These are phyloP conservation scores for Berghia stephanieae DNA, from an alignment of 1,140 invertebrate genomes.

Conservation along the genomic window DNA sequence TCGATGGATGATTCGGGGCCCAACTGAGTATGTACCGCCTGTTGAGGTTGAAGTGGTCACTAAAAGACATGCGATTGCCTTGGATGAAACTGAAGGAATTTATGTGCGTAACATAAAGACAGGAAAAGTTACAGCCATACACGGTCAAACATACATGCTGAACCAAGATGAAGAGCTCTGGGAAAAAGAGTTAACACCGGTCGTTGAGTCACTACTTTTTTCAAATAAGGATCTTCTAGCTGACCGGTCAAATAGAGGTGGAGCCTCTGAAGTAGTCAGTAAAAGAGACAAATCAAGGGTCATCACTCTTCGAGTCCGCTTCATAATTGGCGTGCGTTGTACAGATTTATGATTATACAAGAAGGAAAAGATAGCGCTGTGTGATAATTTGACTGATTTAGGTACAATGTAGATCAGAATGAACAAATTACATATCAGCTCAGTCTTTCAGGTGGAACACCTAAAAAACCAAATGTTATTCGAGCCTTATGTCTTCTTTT, in stretches of 20 bases:
- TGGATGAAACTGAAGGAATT: slow-evolving; percentile 69
- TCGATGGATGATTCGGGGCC: slow-evolving; percentile 68
- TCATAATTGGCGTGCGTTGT: too few species aligned
- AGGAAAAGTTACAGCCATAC: slow-evolving; percentile 65
- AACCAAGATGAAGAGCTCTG: slow-evolving; percentile 69
- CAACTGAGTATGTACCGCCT: slow-evolving; percentile 67
- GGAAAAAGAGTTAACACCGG: slow-evolving; percentile 63
- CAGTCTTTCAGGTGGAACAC: slow-evolving; percentile 65
- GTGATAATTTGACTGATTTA: too few species aligned
- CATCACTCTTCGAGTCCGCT: too few species aligned
- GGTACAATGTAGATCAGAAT: too few species aligned
- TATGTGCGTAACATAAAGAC: slow-evolving; percentile 68
- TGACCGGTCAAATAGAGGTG: slow-evolving; percentile 51
- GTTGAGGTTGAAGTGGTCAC: slow-evolving; percentile 68
- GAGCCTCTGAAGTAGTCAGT: too few species aligned
- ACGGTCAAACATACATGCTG: slow-evolving; percentile 68
- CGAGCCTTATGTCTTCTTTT: slow-evolving; percentile 65
- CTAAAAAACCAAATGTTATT: slow-evolving; percentile 67
- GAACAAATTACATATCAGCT: slow-evolving; percentile 69
- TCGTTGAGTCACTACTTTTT: slow-evolving; percentile 58
- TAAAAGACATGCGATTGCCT: slow-evolving; percentile 63
- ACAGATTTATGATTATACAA: slow-evolving; percentile 69
- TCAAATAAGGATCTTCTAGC: slow-evolving; percentile 58
- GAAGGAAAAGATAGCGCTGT: too few species aligned
- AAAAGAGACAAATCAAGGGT: too few species aligned